Conservation (phyloP, 2,888 invertebrate genomes). For the Xanthorhoe designata region DNA sequence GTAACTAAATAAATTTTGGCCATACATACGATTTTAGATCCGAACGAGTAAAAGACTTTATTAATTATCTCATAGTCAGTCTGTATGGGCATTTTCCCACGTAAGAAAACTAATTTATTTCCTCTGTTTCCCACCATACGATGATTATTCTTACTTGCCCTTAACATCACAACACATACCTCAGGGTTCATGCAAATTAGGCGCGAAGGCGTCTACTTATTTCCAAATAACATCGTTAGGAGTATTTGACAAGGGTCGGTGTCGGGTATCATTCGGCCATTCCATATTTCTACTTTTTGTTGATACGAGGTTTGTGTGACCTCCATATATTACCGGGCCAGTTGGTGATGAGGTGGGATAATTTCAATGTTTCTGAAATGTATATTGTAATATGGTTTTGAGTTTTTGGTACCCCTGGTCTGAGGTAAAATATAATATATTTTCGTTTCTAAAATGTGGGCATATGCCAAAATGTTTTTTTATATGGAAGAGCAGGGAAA, state of each 20-base stretch:
- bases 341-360: conserved; percentile 36
- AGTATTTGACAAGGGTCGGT: conserved; percentile 67
- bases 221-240: conserved; percentile 59
- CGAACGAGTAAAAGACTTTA: too few relatives aligned
- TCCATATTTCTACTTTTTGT: conserved; percentile 68
- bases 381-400: conserved; percentile 1
- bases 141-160: not conserved
- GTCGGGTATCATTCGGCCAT: conserved; percentile 58
- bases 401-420: not conserved
- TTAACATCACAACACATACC: conserved; percentile 22
- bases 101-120: too few relatives aligned
- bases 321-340: conserved; percentile 63
- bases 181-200: conserved; percentile 60
- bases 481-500: too few relatives aligned
- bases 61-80: too few relatives aligned
- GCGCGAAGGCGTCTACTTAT: conserved; percentile 56
- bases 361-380: conserved; percentile 29
- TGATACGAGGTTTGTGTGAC: conserved; percentile 59
- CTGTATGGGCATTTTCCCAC: too few relatives aligned
- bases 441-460: too few relatives aligned
- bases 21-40: too few relatives aligned
- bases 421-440: too few relatives aligned
- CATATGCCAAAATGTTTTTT: too few relatives aligned
- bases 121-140: too few relatives aligned
- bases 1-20: too few relatives aligned